Percentiles rank a stretch among this genome's conserved stretches.
Conservation (phyloP, 2,888 invertebrate species). For the Lomographa bimaculata region DNA sequence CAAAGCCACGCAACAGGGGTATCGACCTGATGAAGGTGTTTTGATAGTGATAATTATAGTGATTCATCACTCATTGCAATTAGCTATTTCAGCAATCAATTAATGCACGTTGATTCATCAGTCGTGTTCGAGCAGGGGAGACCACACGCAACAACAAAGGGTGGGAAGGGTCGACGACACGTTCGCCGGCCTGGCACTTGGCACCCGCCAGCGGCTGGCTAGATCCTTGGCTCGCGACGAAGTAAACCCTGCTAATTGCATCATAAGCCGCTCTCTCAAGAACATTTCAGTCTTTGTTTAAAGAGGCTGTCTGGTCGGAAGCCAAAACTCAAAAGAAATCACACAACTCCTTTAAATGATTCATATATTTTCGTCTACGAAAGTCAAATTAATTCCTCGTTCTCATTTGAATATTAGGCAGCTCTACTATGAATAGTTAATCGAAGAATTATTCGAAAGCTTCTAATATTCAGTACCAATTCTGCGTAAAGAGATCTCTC, state of each 20-base stretch:
- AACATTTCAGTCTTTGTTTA: too few species aligned
- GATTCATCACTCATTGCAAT: too few species aligned
- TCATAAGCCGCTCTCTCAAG: slow-evolving; percentile 19
- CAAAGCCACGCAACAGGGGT: too few species aligned
- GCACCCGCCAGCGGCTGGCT: neutral
- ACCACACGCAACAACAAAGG: too few species aligned
- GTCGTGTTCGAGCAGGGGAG: too few species aligned
- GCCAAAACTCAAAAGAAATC: slow-evolving; percentile 9
- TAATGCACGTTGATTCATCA: too few species aligned
- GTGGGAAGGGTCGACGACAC: too few species aligned
- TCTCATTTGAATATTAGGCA: slow-evolving; percentile 1
- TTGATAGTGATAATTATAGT: too few species aligned
- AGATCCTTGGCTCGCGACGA: slow-evolving; percentile 8
- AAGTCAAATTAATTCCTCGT: neutral
- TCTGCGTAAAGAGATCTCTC: neutral
- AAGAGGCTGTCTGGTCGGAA: too few species aligned
- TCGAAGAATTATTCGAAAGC: neutral
- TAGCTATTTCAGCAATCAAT: too few species aligned
- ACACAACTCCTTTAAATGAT: slow-evolving; percentile 12
- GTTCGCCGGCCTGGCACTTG: neutral
- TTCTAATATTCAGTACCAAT: too few species aligned
- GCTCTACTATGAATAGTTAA: slow-evolving; percentile 2
- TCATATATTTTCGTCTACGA: slow-evolving; percentile 2
- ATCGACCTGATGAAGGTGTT: too few species aligned
- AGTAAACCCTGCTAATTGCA: slow-evolving; percentile 25